These are phyloP conservation scores for Magallana nippona DNA, from an alignment of 2,888 invertebrate species.

Conservation along the genomic window DNA sequence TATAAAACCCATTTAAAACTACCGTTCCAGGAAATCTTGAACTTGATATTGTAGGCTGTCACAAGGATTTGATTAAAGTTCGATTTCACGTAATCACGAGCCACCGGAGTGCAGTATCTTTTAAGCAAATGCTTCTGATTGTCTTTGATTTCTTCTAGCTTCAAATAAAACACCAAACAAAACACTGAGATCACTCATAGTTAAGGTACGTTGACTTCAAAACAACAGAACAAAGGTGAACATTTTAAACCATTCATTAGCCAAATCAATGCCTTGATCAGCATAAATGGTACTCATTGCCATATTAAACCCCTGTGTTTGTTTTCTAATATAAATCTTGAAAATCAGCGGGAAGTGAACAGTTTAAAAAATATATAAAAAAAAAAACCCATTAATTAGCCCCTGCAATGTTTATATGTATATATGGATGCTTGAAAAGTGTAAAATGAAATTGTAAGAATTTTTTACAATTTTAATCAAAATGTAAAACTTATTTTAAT, in stretches of 20 bases:
- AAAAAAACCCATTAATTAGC: neutral
- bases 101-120: neutral
- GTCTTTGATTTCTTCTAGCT: neutral
- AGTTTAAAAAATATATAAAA: neutral
- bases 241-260: no score
- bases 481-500: no score
- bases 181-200: neutral
- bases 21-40: conserved; percentile 3
- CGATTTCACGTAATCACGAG: neutral
- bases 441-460: no score
- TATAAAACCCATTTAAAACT: neutral
- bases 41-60: neutral
- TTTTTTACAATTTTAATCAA: no score
- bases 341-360: neutral
- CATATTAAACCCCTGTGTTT: no score
- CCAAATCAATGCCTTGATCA: no score
- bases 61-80: neutral
- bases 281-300: no score
- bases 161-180: neutral
- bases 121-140: neutral
- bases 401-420: no score
- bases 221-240: no score
- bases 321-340: no score
- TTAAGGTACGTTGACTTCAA: no score
- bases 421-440: no score